Evolutionary conservation across 2,888 invertebrate species (phyloP).

Genomic region (Eilema depressum): DNA sequence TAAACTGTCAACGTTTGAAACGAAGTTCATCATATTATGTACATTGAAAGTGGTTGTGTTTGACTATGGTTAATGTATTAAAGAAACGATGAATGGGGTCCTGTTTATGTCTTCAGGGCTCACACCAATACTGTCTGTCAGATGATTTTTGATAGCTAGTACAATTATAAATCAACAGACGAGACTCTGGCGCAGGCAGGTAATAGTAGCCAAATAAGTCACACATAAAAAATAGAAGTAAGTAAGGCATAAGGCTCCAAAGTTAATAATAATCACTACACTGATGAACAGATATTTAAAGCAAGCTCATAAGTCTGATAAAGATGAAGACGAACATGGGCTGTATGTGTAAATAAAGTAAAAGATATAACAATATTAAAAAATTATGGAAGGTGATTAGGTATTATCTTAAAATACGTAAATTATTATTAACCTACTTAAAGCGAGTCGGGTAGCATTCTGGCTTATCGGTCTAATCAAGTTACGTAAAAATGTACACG

Average conservation of each 20-base stretch:
- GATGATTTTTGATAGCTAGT: too few species aligned
- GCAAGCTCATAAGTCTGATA: too few species aligned
- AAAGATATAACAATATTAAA: neutral
- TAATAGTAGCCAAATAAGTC: too few species aligned
- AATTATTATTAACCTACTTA: neutral
- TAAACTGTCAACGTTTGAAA: neutral
- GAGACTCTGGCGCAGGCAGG: too few species aligned
- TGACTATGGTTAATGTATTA: neutral
- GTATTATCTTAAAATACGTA: neutral
- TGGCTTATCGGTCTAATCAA: conserved; percentile 5
- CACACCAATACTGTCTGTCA: too few species aligned
- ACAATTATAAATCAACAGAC: too few species aligned
- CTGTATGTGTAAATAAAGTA: neutral
- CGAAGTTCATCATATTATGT: neutral
- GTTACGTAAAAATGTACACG: neutral
- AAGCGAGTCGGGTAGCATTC: neutral
- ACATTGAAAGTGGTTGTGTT: neutral
- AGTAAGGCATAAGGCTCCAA: too few species aligned
- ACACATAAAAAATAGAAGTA: too few species aligned
- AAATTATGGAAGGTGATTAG: neutral
- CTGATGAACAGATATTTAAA: too few species aligned
- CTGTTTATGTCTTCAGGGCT: too few species aligned
- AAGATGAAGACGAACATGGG: neutral
- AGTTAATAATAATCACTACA: too few species aligned
- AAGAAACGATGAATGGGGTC: too few species aligned